These are phyloP conservation scores for Siderastrea siderea DNA, from an alignment of 92 coral and sea anemone species.

Conservation along the genomic window DNA sequence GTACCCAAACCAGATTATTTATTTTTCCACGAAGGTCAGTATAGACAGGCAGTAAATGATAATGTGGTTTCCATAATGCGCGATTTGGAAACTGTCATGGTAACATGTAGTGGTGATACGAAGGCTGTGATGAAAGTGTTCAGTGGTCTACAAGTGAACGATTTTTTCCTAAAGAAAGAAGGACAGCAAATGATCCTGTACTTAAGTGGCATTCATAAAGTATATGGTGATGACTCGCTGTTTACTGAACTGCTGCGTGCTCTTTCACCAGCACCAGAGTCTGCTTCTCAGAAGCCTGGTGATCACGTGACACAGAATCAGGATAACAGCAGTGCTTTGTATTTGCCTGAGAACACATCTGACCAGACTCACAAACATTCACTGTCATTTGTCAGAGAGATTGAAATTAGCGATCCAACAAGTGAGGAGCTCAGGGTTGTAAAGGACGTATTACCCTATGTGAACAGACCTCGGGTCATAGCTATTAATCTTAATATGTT, in stretches of 20 bases:
- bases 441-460: not conserved
- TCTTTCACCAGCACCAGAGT: constrained; percentile 2
- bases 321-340: not conserved
- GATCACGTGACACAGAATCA: not conserved
- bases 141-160: not conserved
- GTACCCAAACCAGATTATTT: not conserved
- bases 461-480: not conserved
- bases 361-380: not conserved
- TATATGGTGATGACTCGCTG: not conserved
- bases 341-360: not conserved
- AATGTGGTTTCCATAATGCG: not conserved
- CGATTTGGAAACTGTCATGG: not conserved
- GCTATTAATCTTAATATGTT: not conserved
- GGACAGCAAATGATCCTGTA: not conserved
- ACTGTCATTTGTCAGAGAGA: constrained; percentile 6
- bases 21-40: no score
- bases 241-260: not conserved
- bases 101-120: not conserved
- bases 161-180: not conserved
- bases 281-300: not conserved
- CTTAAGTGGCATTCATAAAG: not conserved
- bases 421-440: not conserved
- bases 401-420: not conserved
- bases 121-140: not conserved
- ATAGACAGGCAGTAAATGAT: no score